Conservation (phyloP, 2,113 vertebrate species). For the Lasiurus cinereus region DNA sequence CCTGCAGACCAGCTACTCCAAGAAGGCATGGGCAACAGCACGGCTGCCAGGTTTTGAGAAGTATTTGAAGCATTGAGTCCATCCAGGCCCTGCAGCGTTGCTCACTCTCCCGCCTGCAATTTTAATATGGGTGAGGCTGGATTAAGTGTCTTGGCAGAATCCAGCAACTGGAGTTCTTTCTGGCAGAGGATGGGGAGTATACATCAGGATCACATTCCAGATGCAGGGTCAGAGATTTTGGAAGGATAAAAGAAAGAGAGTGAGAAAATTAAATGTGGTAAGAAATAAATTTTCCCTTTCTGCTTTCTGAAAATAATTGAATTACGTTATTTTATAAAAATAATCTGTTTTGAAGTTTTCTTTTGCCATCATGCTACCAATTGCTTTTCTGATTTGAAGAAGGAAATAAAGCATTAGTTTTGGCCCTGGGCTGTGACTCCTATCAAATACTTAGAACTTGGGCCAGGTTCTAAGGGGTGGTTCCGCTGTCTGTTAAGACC, state of each 20-base stretch:
- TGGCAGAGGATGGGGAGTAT: constrained; percentile 44
- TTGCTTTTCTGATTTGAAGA: constrained; percentile 54
- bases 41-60: constrained; percentile 64
- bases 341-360: constrained; percentile 67
- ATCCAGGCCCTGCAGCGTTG: background rate
- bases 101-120: background rate
- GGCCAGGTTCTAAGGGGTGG: background rate
- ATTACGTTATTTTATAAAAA: constrained; percentile 74
- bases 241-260: constrained; percentile 73
- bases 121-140: constrained; percentile 70
- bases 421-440: background rate
- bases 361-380: constrained; percentile 40
- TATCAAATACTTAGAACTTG: background rate
- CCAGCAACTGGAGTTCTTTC: constrained; percentile 58
- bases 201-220: constrained; percentile 65
- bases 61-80: constrained; percentile 36
- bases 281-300: constrained; percentile 61
- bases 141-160: constrained; percentile 73
- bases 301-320: constrained; percentile 64
- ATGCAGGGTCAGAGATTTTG: constrained; percentile 73
- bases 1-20: background rate
- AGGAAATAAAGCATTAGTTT: background rate
- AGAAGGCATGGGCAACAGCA: background rate
- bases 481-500: background rate
- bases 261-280: constrained; percentile 72